Evolutionary conservation across 23 tunicate species (phyloP), one percentile per base, ranked within the genome.

Genomic region (Styela plicata): DNA sequence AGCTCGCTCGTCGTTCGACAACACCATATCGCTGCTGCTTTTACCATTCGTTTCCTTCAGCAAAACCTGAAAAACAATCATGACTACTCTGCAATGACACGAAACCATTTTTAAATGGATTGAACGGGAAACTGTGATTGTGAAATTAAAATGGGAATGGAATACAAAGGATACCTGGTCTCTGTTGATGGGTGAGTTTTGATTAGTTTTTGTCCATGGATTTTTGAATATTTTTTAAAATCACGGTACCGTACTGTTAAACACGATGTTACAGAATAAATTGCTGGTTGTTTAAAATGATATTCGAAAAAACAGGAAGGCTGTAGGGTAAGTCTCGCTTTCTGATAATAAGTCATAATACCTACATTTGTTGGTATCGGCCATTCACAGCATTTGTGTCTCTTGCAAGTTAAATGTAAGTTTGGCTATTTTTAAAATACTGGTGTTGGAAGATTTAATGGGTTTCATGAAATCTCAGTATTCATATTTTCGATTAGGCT

Each of bases 61-160:
- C 7, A 66, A 24, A 3, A 66, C 30, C 31, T n/a, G n/a, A 7
- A 71, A 71, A 71, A 71, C 3, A 18, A 66, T 66, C 71, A 71
- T 71, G 77, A 30, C 77, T 71, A 89, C 88, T 0, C 36, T 89
- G 63, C 96, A 86, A 82, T 84, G 86, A 90, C 89, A 91, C 96
- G 35, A 90, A 90, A 79, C 96, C 96, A 1, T 90, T 90, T 32
- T 76, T 90, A 69, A 90, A 90, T 86, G 78, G 71, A 37, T 52
- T 90, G 34, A 90, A 91, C 7, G 96, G 96, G 31, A 90, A 90
- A 76, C 96, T 35, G 96, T 90, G 3, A 63, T 82, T 33, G 90
- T 90, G 19, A 90, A 90, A 37, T 73, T 90, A 52, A 90, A 90
- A 67, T 90, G 96, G 96, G 96, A 33, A 90, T 90, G 96, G 96